These are phyloP conservation scores for Acanthacorydalis orientalis DNA, from an alignment of 2,888 invertebrate genomes.

Conservation along the genomic window DNA sequence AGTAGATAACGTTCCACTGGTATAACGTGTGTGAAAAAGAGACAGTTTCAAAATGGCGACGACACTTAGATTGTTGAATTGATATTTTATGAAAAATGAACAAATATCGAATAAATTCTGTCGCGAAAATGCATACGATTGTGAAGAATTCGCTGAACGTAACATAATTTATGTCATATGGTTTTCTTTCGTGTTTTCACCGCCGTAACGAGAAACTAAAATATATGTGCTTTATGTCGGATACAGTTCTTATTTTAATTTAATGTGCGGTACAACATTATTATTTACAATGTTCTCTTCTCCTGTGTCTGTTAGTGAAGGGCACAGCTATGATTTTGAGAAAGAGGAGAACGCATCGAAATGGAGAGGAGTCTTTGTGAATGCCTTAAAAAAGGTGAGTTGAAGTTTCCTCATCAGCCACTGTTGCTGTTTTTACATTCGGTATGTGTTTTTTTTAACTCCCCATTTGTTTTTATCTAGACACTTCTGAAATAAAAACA, in stretches of 20 bases:
- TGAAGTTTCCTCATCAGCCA: background rate
- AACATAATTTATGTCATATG: slow-evolving; percentile 1
- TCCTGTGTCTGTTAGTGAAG: slow-evolving; percentile 30
- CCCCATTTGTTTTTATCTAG: slow-evolving; percentile 5
- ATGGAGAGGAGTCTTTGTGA: slow-evolving; percentile 84
- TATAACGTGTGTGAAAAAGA: too few species aligned
- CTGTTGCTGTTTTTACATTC: too few species aligned
- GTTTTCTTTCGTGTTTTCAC: background rate
- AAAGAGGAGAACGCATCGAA: slow-evolving; percentile 77
- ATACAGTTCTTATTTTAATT: slow-evolving; percentile 1
- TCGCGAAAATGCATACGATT: background rate
- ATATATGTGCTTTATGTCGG: background rate
- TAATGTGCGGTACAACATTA: slow-evolving; percentile 1
- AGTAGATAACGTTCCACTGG: too few species aligned
- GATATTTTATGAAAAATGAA: background rate
- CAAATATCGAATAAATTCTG: background rate
- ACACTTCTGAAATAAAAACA: slow-evolving; percentile 2
- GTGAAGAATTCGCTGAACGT: background rate
- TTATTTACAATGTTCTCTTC: slow-evolving; percentile 13
- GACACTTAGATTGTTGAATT: too few species aligned
- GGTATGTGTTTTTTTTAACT: background rate
- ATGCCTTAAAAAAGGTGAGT: slow-evolving; percentile 70
- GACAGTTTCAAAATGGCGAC: too few species aligned
- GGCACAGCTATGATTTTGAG: slow-evolving; percentile 60
- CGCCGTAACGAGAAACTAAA: background rate